Conservation (phyloP, 2,888 invertebrate species). For the Yponomeuta malinellus region DNA sequence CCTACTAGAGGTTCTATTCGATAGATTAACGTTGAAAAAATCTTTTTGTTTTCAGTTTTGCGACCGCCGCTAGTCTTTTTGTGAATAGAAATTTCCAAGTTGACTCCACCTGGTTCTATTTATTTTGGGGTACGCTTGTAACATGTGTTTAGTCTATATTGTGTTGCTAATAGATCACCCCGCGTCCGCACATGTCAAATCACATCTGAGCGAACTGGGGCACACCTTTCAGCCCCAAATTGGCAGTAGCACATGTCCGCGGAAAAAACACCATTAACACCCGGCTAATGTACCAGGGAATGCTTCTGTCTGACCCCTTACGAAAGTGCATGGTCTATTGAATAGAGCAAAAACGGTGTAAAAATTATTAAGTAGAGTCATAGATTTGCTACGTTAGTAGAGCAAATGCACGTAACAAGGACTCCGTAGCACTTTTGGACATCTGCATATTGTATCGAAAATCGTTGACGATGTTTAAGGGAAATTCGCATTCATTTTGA, state of each 20-base stretch:
- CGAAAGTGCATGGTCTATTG: not conserved
- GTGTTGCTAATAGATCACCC: slow-evolving; percentile 22
- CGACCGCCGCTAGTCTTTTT: too few relatives aligned
- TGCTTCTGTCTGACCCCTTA: not conserved
- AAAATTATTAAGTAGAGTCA: not conserved
- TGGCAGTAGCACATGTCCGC: slow-evolving; percentile 69
- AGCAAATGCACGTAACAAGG: too few relatives aligned
- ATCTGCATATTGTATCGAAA: too few relatives aligned
- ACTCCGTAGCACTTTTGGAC: too few relatives aligned
- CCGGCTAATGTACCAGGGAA: slow-evolving; percentile 46
- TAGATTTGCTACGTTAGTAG: not conserved
- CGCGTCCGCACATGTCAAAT: slow-evolving; percentile 28
- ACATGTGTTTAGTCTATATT: slow-evolving; percentile 17
- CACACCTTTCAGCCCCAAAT: slow-evolving; percentile 57
- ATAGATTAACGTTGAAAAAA: too few relatives aligned
- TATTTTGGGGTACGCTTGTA: not conserved
- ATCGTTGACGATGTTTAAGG: too few relatives aligned
- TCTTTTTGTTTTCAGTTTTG: too few relatives aligned
- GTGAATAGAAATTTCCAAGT: too few relatives aligned
- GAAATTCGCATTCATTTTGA: too few relatives aligned
- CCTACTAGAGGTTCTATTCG: too few relatives aligned
- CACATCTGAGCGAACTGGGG: slow-evolving; percentile 13
- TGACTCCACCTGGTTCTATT: too few relatives aligned
- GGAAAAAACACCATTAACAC: slow-evolving; percentile 67
- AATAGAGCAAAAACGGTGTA: slow-evolving; percentile 1